Evolutionary conservation across 1,140 invertebrate genomes (phyloP), one percentile per base, ranked within the genome.

Genomic region (Micrasema longulum): DNA sequence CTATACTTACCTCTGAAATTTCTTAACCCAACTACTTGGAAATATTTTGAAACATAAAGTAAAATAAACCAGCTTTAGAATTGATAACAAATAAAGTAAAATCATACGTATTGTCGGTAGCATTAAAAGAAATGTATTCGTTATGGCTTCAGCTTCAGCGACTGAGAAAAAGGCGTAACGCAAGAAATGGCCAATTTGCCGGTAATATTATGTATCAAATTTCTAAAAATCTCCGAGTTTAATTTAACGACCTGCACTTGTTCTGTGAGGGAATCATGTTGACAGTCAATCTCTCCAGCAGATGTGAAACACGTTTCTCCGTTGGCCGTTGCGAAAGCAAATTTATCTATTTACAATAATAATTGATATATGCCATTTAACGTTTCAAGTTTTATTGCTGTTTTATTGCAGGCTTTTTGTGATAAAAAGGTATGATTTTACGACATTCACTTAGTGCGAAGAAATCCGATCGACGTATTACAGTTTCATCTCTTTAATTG

Each of bases 271-370:
- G 55, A 50, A 38, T 38, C 55, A 38, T 9, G 55, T 36, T 60
- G 55, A 60, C 55, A 60, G 55, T 20, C 55, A 60, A 60, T 60
- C 55, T 60, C 55, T 60, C 55, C 55, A 60, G 35, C 55, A 41
- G 55, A 60, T 20, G 35, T 41, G 55, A 60, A 60, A 60, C 35
- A 60, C 55, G 55, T 60, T 60, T 60, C 55, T 38, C 50, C 23
- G 50, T 31, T 11, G 50, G 50, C 50, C 18, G n/a, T 60, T 20
- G 55, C 55, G 55, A 60, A 60, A 60, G 35, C 35, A 60, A 53
- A 60, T 60, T 60, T 60, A 60, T 18, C 55, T 31, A 41, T 60
- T 60, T 60, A 38, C 55, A 1, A 2, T 38, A 22, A 41, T 45
- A n/a, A 48, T 53, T 53, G 50, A 35, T 53, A 26, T 10, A 53